Evolutionary conservation across 2,113 vertebrate genomes (phyloP), one percentile per base, ranked within the genome.

Genomic region (Tupaia tana): DNA sequence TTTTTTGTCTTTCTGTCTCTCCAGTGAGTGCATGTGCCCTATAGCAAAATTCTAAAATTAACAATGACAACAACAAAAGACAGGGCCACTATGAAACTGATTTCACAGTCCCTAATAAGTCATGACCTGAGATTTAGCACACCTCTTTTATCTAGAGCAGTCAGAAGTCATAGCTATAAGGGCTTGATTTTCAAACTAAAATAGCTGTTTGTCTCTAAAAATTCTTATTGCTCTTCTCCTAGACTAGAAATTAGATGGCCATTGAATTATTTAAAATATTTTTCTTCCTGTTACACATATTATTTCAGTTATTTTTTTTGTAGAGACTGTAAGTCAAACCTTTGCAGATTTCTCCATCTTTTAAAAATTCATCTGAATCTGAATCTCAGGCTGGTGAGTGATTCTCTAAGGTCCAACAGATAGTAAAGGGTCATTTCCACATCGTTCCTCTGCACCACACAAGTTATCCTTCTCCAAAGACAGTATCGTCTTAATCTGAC

Each of bases 221-320:
- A 58, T 52, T n/a, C 27, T 87, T 24, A 78, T 4, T 67, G 24
- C 16, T 58, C 11, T 43, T 79, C 20, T 67, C 12, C 18, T 20
- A 54, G 54, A 86, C 10, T 82, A 13, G 63, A 89, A 87, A 75
- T 13, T 56, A 86, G 34, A 79, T 86, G 13, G 18, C 3, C 43
- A 52, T 74, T 63, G 90, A 82, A 52, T 54, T 73, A 64, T 31
- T 54, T 70, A 52, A 59, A 7, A 29, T 3, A 43, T 54, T 63
- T 86, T 93, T 70, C 58, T 89, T 80, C 14, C 15, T 80, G 0
- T 52, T 86, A 83, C 7, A 87, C 9, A 80, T 73, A 91, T 69
- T 83, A 83, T 64, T 91, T 70, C n/a, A 56, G 56, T 87, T 69
- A 84, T 59, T 82, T 82, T 74, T 88, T 91, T 88, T 66, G 69